phyloP scores from a whole-genome alignment of 2,113 vertebrate genomes.

The Pollimyrus isidori region DNA sequence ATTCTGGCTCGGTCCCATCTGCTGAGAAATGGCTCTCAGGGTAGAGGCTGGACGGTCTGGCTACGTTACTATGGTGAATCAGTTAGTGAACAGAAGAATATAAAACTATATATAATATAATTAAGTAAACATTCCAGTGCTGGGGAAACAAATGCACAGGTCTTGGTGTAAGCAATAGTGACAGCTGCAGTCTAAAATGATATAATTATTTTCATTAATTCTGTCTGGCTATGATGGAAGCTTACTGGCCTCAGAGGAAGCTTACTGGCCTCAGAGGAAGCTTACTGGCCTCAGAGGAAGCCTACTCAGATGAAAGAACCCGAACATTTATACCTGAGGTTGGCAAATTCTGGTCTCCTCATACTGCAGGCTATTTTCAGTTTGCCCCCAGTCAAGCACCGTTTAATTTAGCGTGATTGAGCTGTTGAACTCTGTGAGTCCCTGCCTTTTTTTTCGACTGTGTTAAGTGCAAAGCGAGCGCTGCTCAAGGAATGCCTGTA shows the following conservation, averaged over 20 bases:
- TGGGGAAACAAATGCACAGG: background rate
- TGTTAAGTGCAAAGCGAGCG: background rate
- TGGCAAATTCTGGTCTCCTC: background rate
- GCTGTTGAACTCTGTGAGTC: background rate
- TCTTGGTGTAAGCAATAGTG: background rate
- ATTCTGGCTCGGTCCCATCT: background rate
- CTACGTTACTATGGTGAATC: background rate
- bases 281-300: too few species aligned
- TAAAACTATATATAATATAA: background rate
- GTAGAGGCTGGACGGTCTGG: background rate
- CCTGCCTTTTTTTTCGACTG: background rate
- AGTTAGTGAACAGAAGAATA: background rate
- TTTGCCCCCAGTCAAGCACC: background rate
- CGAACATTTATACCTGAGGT: background rate
- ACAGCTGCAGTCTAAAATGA: background rate
- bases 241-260: background rate
- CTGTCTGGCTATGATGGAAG: background rate
- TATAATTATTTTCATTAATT: background rate
- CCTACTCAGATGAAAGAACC: background rate
- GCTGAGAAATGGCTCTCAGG: background rate
- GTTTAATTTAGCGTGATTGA: background rate
- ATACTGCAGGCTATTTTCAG: background rate
- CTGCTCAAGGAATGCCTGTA: background rate
- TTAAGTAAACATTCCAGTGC: background rate
- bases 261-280: background rate